These are phyloP conservation scores for Lophius americanus DNA, from an alignment of 2,797 vertebrate genomes.

Conservation along the genomic window DNA sequence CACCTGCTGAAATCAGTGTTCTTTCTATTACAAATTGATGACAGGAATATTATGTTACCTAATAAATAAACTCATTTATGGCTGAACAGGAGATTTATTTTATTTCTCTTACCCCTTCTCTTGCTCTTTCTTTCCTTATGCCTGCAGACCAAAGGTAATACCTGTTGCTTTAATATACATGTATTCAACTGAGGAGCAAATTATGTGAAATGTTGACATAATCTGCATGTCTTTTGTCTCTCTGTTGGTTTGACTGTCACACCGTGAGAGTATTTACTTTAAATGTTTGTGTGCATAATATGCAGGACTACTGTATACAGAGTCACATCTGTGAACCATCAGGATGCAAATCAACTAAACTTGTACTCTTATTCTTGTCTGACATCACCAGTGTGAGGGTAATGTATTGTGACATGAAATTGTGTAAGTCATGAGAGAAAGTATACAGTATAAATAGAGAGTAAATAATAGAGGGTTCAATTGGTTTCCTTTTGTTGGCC, in stretches of 20 bases:
- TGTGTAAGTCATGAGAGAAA: background rate
- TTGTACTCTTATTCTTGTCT: background rate
- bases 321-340: constrained; percentile 19
- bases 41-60: background rate
- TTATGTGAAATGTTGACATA: constrained; percentile 39
- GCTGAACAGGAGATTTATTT: constrained; percentile 8
- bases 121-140: constrained; percentile 46
- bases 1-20: background rate
- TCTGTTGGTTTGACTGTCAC: constrained; percentile 38
- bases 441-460: background rate
- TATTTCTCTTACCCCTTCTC: constrained; percentile 24
- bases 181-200: constrained; percentile 10
- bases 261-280: constrained; percentile 18
- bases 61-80: background rate
- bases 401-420: background rate
- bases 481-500: background rate
- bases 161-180: constrained; percentile 3
- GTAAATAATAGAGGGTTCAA: background rate
- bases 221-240: constrained; percentile 24
- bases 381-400: background rate
- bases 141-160: constrained; percentile 65
- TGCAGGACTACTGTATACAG: constrained; percentile 21
- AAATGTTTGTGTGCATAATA: constrained; percentile 33
- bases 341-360: constrained; percentile 22
- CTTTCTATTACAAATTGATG: background rate